Percentiles rank a stretch among this genome's conserved stretches.
These are phyloP conservation scores for Ophion slaviceki DNA, from an alignment of 2,888 invertebrate species.

Conservation along the genomic window DNA sequence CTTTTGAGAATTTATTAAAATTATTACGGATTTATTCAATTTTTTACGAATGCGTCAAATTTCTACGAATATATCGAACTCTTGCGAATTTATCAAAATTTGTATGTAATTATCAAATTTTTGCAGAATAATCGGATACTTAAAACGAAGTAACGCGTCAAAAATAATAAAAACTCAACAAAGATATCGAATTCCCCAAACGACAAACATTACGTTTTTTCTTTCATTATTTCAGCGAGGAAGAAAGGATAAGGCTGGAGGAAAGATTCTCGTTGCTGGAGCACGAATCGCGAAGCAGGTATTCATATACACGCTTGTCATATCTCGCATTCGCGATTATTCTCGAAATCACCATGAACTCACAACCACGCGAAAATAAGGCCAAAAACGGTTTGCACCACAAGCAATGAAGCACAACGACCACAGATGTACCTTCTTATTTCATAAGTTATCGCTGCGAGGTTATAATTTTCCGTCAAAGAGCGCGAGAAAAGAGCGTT, in stretches of 20 bases:
- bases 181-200: not conserved
- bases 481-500: not conserved
- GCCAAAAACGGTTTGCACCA: not conserved
- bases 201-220: not conserved
- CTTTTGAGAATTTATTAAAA: too few relatives aligned
- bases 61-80: too few relatives aligned
- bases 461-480: not conserved
- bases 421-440: not conserved
- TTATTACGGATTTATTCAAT: too few relatives aligned
- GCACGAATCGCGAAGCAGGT: conserved; percentile 80
- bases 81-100: too few relatives aligned
- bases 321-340: not conserved
- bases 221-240: conserved; percentile 74
- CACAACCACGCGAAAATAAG: not conserved
- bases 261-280: conserved; percentile 78
- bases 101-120: not conserved
- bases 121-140: not conserved
- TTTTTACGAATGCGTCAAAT: too few relatives aligned
- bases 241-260: conserved; percentile 79
- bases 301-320: not conserved
- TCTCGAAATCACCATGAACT: not conserved
- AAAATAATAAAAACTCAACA: not conserved
- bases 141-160: not conserved
- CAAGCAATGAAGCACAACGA: not conserved
- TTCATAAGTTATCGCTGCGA: not conserved